Evolutionary conservation across 2,113 vertebrate genomes (phyloP), one percentile per base, ranked within the genome.

Genomic region (Ellobius talpinus): DNA sequence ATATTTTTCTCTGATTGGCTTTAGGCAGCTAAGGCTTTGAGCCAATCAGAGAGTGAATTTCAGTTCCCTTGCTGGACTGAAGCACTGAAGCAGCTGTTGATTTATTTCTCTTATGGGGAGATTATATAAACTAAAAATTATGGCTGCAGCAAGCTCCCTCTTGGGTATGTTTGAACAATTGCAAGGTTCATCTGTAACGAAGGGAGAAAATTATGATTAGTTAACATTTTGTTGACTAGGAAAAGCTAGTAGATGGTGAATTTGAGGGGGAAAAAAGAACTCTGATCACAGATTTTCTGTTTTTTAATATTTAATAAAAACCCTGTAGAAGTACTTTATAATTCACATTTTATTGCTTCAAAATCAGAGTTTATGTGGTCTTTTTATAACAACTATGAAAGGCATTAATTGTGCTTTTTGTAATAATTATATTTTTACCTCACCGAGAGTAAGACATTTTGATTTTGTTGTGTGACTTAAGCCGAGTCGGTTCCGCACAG

Each of bases 1-100:
- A 55, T 89, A 0, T 76, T 84, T 39, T 29, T 33, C 7, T 47
- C 72, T 96, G 97, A 98, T 98, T 99, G 98, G 98, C 76, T 94
- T 90, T 52, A 70, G 36, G 45, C 52, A 0, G 58, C 88, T 4
- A n/a, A 24, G 19, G 58, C 72, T 68, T 77, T 61, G 74, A 97
- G 97, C 98, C 98, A 98, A 97, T 98, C 90, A 92, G 87, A 31
- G 73, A 33, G 70, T 87, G 88, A 92, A 77, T 82, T 95, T 91
- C 47, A 21, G 55, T 89, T 89, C 73, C 65, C 91, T 84, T 36
- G 42, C 86, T 4, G 68, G 23, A 96, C 70, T 93, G 91, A 96
- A 97, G 84, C 94, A 89, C 45, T 91, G 96, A 97, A 97, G 81
- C 97, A 95, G 95, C 92, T 96, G 92, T 94, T 94, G 96, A 96